A percentile compares a stretch with the other conserved stretches of the same genome.
phyloP scores from a whole-genome alignment of 2,797 vertebrate species.

The Coracias cyanogaster region DNA sequence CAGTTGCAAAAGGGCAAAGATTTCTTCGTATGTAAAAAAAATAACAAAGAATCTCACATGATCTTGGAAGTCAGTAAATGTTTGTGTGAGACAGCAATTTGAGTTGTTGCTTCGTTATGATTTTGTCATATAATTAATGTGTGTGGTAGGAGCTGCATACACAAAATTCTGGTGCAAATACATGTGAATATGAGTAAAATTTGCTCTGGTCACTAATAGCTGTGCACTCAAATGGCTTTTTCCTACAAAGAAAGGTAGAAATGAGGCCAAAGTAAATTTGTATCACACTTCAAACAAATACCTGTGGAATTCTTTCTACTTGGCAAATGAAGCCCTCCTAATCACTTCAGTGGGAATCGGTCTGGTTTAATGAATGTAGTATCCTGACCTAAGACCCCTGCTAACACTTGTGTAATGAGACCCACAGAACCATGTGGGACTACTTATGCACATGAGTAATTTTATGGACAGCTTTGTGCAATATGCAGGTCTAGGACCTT shows the following conservation, averaged over 20 bases:
- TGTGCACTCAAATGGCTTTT: neutral
- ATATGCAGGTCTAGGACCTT: neutral
- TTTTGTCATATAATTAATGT: neutral
- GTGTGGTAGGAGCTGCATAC: neutral
- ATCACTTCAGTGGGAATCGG: slow-evolving; percentile 34
- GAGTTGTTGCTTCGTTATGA: neutral
- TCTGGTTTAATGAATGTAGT: slow-evolving; percentile 50
- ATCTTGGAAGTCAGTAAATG: neutral
- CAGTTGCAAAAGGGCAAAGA: neutral
- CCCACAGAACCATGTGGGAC: slow-evolving; percentile 32
- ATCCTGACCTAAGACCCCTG: slow-evolving; percentile 47
- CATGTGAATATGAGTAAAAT: neutral
- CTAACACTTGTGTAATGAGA: neutral
- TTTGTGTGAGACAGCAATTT: neutral
- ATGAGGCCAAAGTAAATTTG: neutral
- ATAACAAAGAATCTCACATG: neutral
- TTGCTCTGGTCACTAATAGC: neutral
- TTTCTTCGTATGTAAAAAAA: neutral
- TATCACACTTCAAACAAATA: slow-evolving; percentile 50
- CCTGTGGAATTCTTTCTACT: slow-evolving; percentile 23
- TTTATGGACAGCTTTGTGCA: neutral
- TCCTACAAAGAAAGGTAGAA: neutral
- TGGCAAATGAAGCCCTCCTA: slow-evolving; percentile 22
- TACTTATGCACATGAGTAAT: slow-evolving; percentile 11
- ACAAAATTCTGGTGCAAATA: neutral